These are phyloP conservation scores for Eristalis tenax DNA, from an alignment of 2,888 invertebrate species.

Conservation along the genomic window DNA sequence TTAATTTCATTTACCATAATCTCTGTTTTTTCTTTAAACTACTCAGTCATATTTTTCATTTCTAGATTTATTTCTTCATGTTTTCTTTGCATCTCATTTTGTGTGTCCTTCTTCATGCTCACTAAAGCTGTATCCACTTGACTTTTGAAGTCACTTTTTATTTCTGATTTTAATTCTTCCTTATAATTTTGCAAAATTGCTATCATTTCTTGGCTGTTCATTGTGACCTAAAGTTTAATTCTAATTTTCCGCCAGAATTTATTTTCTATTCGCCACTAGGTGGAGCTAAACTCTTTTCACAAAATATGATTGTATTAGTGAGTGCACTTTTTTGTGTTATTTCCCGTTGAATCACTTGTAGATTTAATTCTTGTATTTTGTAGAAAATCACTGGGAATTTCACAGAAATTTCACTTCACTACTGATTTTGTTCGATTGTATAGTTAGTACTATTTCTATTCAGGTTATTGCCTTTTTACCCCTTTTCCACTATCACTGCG, in stretches of 20 bases:
- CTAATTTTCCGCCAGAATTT: too few species aligned
- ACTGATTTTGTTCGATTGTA: too few species aligned
- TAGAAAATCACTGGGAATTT: too few species aligned
- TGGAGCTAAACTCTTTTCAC: not conserved
- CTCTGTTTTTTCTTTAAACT: not conserved
- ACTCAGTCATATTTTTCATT: not conserved
- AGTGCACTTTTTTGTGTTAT: too few species aligned
- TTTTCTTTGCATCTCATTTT: not conserved
- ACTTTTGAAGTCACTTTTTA: not conserved
- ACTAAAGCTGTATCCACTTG: not conserved
- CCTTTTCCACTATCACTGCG: too few species aligned
- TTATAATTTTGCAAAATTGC: not conserved
- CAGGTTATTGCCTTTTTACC: too few species aligned
- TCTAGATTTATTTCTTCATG: not conserved
- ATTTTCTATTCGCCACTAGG: too few species aligned
- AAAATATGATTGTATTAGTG: too few species aligned
- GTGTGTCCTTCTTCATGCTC: not conserved
- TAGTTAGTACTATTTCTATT: too few species aligned
- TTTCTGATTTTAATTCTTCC: constrained; percentile 3
- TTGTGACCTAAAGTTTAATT: not conserved
- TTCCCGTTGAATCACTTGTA: too few species aligned
- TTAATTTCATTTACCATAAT: not conserved
- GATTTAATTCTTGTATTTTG: too few species aligned
- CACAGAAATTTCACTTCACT: too few species aligned
- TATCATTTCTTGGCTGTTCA: constrained; percentile 14